Evolutionary conservation across 2,888 invertebrate genomes (phyloP).

Genomic region (Drosophila mercatorum): DNA sequence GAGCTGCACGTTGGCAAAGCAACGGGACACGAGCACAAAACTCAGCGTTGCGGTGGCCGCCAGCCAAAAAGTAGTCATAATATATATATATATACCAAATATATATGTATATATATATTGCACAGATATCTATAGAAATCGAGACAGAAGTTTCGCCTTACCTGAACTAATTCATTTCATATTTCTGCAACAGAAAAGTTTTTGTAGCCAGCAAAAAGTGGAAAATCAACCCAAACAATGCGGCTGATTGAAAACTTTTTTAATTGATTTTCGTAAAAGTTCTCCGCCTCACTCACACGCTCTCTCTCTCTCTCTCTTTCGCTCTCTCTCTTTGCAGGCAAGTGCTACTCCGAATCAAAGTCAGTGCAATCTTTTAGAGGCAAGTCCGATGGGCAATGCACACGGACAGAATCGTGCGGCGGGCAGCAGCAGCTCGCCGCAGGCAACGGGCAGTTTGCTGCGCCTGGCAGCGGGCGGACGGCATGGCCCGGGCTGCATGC

Average conservation of each 20-base stretch:
- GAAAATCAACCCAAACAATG: constrained; percentile 65
- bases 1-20: constrained; percentile 31
- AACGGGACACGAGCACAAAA: constrained; percentile 17
- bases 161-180: constrained; percentile 76
- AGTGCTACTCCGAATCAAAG: constrained; percentile 13
- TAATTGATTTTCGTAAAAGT: constrained; percentile 81
- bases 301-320: neutral
- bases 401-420: constrained; percentile 56
- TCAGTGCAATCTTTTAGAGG: constrained; percentile 2
- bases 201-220: constrained; percentile 28
- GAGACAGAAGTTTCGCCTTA: constrained; percentile 67
- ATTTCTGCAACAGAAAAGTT: constrained; percentile 65
- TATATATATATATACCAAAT: constrained; percentile 3
- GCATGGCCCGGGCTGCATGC: constrained; percentile 26
- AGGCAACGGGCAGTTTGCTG: constrained; percentile 34
- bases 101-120: neutral
- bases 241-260: constrained; percentile 82
- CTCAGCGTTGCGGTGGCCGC: constrained; percentile 32
- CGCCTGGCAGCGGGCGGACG: constrained; percentile 42
- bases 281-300: constrained; percentile 14
- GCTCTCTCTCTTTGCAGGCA: constrained; percentile 4
- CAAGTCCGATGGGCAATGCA: constrained; percentile 73
- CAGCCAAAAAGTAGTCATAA: constrained; percentile 20
- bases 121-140: constrained; percentile 54
- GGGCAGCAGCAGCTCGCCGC: constrained; percentile 37